These are phyloP conservation scores for Charadrius vociferus DNA, from an alignment of 2,113 vertebrate genomes.

Conservation along the genomic window DNA sequence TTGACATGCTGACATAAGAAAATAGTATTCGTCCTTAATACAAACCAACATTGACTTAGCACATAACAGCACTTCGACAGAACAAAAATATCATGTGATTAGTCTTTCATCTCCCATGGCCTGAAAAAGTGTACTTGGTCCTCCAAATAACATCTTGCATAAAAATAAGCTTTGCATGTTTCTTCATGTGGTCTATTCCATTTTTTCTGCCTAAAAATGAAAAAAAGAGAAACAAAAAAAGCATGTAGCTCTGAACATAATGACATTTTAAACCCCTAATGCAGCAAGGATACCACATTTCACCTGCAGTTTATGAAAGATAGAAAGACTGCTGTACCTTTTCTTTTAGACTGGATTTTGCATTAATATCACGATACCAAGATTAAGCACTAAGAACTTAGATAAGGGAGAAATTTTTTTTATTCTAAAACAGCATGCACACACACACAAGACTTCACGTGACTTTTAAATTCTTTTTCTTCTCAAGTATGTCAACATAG, in stretches of 20 bases:
- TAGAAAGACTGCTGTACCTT: neutral
- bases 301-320: neutral
- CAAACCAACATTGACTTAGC: neutral
- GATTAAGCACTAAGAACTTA: neutral
- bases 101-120: neutral
- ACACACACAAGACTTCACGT: neutral
- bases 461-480: neutral
- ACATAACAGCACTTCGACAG: fast-evolving
- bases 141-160: neutral
- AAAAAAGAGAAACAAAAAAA: neutral
- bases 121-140: neutral
- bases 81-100: neutral
- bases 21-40: neutral
- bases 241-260: neutral
- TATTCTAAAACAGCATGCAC: neutral
- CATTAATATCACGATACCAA: neutral
- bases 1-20: conserved; percentile 53
- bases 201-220: neutral
- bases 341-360: neutral
- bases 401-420: neutral
- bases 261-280: neutral
- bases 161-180: neutral
- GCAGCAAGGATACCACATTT: neutral
- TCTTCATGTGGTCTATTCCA: neutral
- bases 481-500: neutral